phyloP scores from a whole-genome alignment of 1,140 invertebrate genomes.

The Heliconius melpomene region DNA sequence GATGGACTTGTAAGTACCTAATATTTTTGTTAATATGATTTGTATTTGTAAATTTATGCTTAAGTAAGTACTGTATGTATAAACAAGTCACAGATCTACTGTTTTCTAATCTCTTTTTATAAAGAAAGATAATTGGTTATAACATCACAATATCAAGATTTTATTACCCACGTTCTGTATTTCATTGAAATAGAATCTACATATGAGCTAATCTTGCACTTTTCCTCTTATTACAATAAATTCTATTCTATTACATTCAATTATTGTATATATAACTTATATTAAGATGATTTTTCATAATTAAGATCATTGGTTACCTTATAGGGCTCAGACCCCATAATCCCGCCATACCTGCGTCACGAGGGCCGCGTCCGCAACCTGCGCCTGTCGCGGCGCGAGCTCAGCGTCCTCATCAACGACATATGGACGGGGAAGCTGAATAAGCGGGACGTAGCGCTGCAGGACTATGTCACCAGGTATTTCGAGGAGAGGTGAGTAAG shows the following conservation, averaged over 20 bases:
- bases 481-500: constrained; percentile 67
- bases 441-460: constrained; percentile 55
- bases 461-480: constrained; percentile 73
- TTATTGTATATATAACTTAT: too few species aligned
- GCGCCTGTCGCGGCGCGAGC: constrained; percentile 72
- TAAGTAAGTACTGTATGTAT: not conserved
- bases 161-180: too few species aligned
- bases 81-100: not conserved
- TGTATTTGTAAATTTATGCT: not conserved
- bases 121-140: too few species aligned
- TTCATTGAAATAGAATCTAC: too few species aligned
- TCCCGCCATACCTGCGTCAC: constrained; percentile 73
- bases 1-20: constrained; percentile 70
- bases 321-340: constrained; percentile 70
- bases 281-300: too few species aligned
- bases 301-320: not conserved
- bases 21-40: not conserved
- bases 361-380: constrained; percentile 74
- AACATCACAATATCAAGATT: too few species aligned
- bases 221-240: too few species aligned
- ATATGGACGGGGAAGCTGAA: constrained; percentile 68
- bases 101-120: too few species aligned
- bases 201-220: too few species aligned
- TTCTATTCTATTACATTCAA: too few species aligned
- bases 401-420: constrained; percentile 75